These are phyloP conservation scores for Sebastes hubbsi DNA, from an alignment of 2,797 vertebrate genomes.

Conservation along the genomic window DNA sequence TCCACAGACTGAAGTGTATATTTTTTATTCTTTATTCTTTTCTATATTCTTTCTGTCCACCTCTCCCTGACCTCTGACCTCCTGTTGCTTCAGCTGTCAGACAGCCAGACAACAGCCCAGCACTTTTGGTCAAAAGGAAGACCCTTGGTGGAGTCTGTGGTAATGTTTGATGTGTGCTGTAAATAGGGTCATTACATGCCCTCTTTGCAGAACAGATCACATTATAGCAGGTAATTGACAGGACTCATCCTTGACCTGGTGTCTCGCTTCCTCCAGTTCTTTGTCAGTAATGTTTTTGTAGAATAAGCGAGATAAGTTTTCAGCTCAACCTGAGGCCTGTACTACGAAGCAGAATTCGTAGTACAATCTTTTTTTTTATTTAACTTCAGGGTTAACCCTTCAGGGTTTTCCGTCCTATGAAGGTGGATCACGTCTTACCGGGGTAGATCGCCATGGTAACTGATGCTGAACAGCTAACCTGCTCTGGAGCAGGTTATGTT, in stretches of 20 bases:
- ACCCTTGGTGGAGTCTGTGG: neutral
- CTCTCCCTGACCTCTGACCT: too few relatives aligned
- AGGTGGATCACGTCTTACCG: too few relatives aligned
- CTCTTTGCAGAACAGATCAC: neutral
- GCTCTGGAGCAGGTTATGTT: too few relatives aligned
- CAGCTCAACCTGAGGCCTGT: neutral
- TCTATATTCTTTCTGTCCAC: too few relatives aligned
- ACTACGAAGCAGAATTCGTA: too few relatives aligned
- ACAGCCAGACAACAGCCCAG: neutral
- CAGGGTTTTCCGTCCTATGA: too few relatives aligned
- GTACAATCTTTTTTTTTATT: too few relatives aligned
- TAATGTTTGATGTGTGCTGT: neutral
- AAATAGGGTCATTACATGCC: neutral
- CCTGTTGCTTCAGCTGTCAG: conserved; percentile 5
- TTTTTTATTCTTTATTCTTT: neutral
- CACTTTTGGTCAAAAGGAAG: conserved; percentile 6
- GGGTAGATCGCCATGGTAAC: too few relatives aligned
- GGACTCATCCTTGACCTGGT: neutral
- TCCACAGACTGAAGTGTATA: conserved; percentile 4
- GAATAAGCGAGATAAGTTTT: neutral
- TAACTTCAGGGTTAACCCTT: too few relatives aligned
- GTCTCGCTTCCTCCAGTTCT: neutral
- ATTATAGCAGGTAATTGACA: neutral
- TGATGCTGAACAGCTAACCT: too few relatives aligned
- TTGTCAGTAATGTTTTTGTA: neutral